These are phyloP conservation scores for Daktulosphaira vitifoliae DNA, from an alignment of 1,140 invertebrate genomes.

Conservation along the genomic window DNA sequence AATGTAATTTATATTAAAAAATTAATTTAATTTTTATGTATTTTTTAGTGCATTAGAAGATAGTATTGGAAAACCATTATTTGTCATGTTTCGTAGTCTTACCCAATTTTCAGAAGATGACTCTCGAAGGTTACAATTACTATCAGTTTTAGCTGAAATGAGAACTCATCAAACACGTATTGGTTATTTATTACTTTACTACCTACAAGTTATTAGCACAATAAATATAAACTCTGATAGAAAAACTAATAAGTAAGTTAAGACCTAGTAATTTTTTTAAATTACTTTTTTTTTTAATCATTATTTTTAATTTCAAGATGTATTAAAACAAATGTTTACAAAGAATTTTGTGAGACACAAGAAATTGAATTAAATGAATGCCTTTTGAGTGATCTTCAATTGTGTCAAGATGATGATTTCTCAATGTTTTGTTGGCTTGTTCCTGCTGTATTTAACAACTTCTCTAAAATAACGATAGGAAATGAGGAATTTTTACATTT, in stretches of 20 bases:
- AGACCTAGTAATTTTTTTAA: slow-evolving; percentile 47
- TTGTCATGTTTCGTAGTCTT: slow-evolving; percentile 69
- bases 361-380: slow-evolving; percentile 69
- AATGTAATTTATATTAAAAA: background rate
- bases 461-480: slow-evolving; percentile 74
- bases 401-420: slow-evolving; percentile 79
- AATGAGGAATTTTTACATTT: slow-evolving; percentile 76
- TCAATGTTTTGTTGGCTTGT: slow-evolving; percentile 80
- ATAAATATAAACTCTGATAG: slow-evolving; percentile 47
- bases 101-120: slow-evolving; percentile 64
- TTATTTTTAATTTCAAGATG: slow-evolving; percentile 45
- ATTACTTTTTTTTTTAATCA: slow-evolving; percentile 26
- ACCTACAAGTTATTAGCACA: slow-evolving; percentile 64
- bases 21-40: slow-evolving; percentile 14
- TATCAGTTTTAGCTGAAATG: slow-evolving; percentile 67
- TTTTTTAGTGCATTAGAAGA: slow-evolving; percentile 50
- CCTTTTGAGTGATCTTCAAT: slow-evolving; percentile 65
- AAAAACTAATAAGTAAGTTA: slow-evolving; percentile 42
- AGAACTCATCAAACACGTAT: slow-evolving; percentile 59
- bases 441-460: slow-evolving; percentile 84
- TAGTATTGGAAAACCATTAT: slow-evolving; percentile 70
- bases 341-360: slow-evolving; percentile 71
- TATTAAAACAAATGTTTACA: slow-evolving; percentile 70
- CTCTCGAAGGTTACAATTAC: slow-evolving; percentile 63
- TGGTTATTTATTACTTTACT: slow-evolving; percentile 80